Evolutionary conservation across 1,140 invertebrate genomes (phyloP).

Genomic region (Drosophila lacertosa): DNA sequence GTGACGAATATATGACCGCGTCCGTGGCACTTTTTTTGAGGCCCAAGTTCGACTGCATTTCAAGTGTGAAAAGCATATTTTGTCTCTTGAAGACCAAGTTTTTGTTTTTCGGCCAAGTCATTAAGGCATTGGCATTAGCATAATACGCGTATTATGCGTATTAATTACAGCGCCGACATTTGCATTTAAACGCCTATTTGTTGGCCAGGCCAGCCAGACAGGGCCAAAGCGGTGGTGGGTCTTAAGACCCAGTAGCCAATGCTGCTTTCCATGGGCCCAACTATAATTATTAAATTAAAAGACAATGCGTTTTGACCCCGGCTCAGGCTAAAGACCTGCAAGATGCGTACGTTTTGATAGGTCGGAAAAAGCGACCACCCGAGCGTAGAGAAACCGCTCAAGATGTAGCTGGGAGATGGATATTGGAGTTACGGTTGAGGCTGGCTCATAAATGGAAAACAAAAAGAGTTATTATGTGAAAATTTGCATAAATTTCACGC

Average conservation of each 20-base stretch:
- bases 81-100: conserved; percentile 17
- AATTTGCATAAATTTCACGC: conserved; percentile 83
- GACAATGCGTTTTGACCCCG: conserved; percentile 53
- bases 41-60: conserved; percentile 41
- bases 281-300: conserved; percentile 81
- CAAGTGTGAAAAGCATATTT: conserved; percentile 75
- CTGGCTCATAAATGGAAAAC: conserved; percentile 52
- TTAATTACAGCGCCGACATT: conserved; percentile 80
- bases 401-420: conserved; percentile 32
- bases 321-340: conserved; percentile 41
- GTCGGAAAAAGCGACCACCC: conserved; percentile 59
- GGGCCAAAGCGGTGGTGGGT: conserved; percentile 39
- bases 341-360: conserved; percentile 75
- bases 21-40: conserved; percentile 20
- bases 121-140: conserved; percentile 74
- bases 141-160: conserved; percentile 82
- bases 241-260: conserved; percentile 62
- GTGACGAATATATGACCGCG: conserved; percentile 72
- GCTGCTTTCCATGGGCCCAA: conserved; percentile 37
- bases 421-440: conserved; percentile 37
- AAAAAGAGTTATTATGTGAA: conserved; percentile 82
- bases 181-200: conserved; percentile 83
- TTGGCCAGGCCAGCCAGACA: conserved; percentile 42
- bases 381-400: conserved; percentile 57
- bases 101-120: conserved; percentile 45